Percentiles rank a stretch among this genome's conserved stretches.
Evolutionary conservation across 2,113 vertebrate genomes (phyloP).

Genomic region (Micromys minutus): DNA sequence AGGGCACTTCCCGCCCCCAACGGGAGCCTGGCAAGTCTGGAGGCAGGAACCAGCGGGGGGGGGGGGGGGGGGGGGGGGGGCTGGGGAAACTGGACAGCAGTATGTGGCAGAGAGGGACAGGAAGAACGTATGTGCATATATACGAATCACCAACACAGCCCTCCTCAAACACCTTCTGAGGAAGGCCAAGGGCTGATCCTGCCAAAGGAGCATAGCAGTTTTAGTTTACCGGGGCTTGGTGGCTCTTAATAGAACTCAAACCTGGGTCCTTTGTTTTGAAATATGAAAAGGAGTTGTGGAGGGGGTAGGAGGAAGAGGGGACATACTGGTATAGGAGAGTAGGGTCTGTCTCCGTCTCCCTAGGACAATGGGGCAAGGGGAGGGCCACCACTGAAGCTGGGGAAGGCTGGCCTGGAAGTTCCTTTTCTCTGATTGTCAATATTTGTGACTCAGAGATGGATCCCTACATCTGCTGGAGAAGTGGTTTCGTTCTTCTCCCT

Average conservation of each 20-base stretch:
- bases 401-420: neutral
- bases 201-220: neutral
- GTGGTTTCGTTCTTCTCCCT: neutral
- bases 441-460: neutral
- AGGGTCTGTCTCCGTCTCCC: neutral
- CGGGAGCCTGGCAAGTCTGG: neutral
- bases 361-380: neutral
- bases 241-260: neutral
- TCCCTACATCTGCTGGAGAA: neutral
- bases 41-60: rapidly evolving
- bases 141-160: rapidly evolving
- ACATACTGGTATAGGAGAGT: too few relatives aligned
- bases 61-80: too few relatives aligned
- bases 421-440: neutral
- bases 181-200: neutral
- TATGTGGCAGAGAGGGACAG: neutral
- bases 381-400: neutral
- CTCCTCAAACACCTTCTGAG: too few relatives aligned
- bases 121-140: neutral
- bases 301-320: too few relatives aligned
- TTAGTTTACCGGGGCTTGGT: neutral
- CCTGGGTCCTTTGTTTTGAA: neutral
- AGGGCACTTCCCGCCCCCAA: neutral
- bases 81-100: neutral
- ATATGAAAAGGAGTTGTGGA: neutral